Evolutionary conservation across 2,888 invertebrate genomes (phyloP), one percentile per base, ranked within the genome.

Genomic region (Philereme vetulata): DNA sequence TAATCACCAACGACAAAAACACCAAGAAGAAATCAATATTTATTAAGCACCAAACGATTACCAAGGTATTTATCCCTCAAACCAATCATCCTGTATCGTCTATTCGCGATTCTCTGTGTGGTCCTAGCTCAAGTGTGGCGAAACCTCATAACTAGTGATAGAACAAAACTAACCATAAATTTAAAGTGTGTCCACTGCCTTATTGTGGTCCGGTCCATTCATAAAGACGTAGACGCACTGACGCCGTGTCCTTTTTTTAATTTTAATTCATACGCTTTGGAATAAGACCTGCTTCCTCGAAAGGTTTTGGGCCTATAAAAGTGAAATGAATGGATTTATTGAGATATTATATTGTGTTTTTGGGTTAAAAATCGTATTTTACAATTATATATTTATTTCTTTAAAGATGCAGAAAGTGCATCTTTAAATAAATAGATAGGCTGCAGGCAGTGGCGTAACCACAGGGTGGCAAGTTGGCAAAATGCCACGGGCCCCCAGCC

Each of bases 81-180:
- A 36, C n/a, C 9, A 42, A 57, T 6, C 70, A 61, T 0, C 58
- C 62, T 66, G 57, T 68, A 65, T 32, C 38, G 6, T 45, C 21
- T 48, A 69, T 79, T 80, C 76, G 82, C 80, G 78, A 76, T 65
- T 65, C 65, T 66, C 72, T 85, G 90, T 90, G 90, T 90, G 90
- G 90, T 90, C 90, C 69, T 54, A 34, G 50, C 75, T 75, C 72
- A 66, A 74, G 71, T 75, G 62, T 70, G 62, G 68, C 71, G 67
- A 74, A 74, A 75, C 75, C 76, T 81, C 76, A 77, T 80, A 80
- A 81, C 72, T 73, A 69, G 67, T 59, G 53, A 72, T 85, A 88
- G 88, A 90, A 90, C 90, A 91, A 90, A 75, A 76, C 69, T 10
- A 38, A 75, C 77, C 80, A 90, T 91, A 91, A 91, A 90, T 90